Evolutionary conservation across 2,888 invertebrate species (phyloP).

Genomic region (Acheta domesticus): DNA sequence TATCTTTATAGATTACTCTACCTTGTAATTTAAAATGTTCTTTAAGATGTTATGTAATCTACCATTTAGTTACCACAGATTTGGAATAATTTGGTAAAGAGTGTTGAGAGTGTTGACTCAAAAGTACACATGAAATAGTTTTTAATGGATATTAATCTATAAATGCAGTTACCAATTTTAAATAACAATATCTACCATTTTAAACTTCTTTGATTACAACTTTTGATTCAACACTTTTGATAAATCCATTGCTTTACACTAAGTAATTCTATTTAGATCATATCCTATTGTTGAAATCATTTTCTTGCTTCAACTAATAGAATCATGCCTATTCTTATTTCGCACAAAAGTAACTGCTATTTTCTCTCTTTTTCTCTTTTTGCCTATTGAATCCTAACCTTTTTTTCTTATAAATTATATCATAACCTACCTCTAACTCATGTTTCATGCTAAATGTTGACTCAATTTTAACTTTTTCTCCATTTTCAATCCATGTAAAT

Average conservation of each 20-base stretch:
- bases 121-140: not conserved
- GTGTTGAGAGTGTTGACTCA: not conserved
- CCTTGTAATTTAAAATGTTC: too few species aligned
- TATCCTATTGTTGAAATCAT: not conserved
- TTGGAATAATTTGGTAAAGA: not conserved
- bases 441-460: not conserved
- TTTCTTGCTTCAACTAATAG: conserved; percentile 27
- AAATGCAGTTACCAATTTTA: too few species aligned
- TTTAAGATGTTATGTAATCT: too few species aligned
- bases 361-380: conserved; percentile 28
- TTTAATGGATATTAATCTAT: too few species aligned
- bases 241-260: not conserved
- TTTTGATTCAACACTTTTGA: too few species aligned
- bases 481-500: conserved; percentile 12
- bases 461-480: conserved; percentile 2
- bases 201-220: too few species aligned
- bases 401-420: conserved; percentile 22
- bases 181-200: too few species aligned
- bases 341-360: conserved; percentile 31
- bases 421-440: conserved; percentile 20
- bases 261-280: not conserved
- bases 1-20: too few species aligned
- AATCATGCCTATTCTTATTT: conserved; percentile 26
- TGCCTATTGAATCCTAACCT: conserved; percentile 22
- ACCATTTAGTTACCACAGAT: not conserved